Conservation (phyloP, 2,113 vertebrate genomes). For the Motacilla tschutschensis region DNA sequence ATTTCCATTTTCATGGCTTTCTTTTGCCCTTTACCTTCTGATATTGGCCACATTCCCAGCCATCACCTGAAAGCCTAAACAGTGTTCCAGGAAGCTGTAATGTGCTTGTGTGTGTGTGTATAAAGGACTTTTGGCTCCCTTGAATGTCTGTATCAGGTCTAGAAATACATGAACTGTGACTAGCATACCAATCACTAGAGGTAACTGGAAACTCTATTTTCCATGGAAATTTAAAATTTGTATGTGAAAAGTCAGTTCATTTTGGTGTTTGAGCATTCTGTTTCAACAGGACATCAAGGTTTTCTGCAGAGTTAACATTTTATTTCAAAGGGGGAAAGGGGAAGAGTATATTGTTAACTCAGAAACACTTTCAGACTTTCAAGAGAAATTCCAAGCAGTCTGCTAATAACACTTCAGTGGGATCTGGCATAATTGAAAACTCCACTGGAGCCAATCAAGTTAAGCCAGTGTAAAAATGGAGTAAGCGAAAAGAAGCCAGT, state of each 20-base stretch:
- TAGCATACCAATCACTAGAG: constrained; percentile 28
- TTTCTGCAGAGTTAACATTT: constrained; percentile 1
- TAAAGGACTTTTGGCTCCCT: constrained; percentile 35
- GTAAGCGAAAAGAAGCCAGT: constrained; percentile 30
- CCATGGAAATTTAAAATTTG: constrained; percentile 41
- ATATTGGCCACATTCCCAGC: constrained; percentile 50
- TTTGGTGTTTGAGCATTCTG: not conserved
- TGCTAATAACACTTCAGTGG: constrained; percentile 53
- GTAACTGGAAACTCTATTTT: constrained; percentile 38
- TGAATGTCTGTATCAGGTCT: constrained; percentile 7
- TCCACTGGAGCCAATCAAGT: constrained; percentile 61
- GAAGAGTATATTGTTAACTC: constrained; percentile 31
- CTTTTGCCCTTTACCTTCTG: constrained; percentile 48
- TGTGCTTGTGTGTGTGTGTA: not conserved
- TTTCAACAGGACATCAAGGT: constrained; percentile 30
- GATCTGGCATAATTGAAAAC: constrained; percentile 57
- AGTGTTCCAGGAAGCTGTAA: constrained; percentile 48
- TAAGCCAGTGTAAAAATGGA: constrained; percentile 53
- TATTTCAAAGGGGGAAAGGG: not conserved
- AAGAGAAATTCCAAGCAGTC: constrained; percentile 41
- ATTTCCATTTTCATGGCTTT: constrained; percentile 31
- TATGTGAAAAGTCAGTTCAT: constrained; percentile 28
- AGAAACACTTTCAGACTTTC: constrained; percentile 34
- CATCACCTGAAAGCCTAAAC: constrained; percentile 57
- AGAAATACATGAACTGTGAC: constrained; percentile 29